These are phyloP conservation scores for Rhineura floridana DNA, from an alignment of 2,113 vertebrate genomes.

Conservation along the genomic window DNA sequence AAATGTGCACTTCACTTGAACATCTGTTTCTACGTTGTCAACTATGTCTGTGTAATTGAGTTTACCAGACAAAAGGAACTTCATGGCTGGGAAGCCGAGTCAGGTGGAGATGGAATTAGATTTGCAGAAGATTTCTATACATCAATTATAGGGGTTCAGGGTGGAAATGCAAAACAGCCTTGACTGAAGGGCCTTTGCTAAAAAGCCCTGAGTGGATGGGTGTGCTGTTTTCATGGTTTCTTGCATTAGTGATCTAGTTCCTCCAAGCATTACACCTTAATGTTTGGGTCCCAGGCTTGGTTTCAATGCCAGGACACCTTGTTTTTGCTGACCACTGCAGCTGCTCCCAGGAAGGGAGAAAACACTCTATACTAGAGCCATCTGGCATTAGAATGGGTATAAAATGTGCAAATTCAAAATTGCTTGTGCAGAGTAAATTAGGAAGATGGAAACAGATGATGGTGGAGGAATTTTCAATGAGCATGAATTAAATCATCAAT, in stretches of 20 bases:
- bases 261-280: constrained; percentile 32
- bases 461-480: constrained; percentile 53
- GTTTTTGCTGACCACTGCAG: constrained; percentile 70
- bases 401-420: constrained; percentile 68
- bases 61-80: constrained; percentile 73
- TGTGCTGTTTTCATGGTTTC: constrained; percentile 70
- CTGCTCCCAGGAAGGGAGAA: constrained; percentile 66
- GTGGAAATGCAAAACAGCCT: constrained; percentile 69
- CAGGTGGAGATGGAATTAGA: constrained; percentile 77
- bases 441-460: constrained; percentile 56
- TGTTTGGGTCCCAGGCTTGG: constrained; percentile 66
- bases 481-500: constrained; percentile 59
- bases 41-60: constrained; percentile 71
- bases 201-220: constrained; percentile 59
- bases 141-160: constrained; percentile 64
- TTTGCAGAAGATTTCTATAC: constrained; percentile 71
- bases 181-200: constrained; percentile 52
- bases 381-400: constrained; percentile 69
- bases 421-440: constrained; percentile 71
- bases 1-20: constrained; percentile 40
- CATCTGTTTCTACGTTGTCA: constrained; percentile 60
- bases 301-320: constrained; percentile 73
- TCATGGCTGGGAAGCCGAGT: constrained; percentile 70
- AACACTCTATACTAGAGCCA: constrained; percentile 68
- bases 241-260: constrained; percentile 59